These are phyloP conservation scores for Elmis aenea DNA, from an alignment of 2,888 invertebrate genomes.

Conservation along the genomic window DNA sequence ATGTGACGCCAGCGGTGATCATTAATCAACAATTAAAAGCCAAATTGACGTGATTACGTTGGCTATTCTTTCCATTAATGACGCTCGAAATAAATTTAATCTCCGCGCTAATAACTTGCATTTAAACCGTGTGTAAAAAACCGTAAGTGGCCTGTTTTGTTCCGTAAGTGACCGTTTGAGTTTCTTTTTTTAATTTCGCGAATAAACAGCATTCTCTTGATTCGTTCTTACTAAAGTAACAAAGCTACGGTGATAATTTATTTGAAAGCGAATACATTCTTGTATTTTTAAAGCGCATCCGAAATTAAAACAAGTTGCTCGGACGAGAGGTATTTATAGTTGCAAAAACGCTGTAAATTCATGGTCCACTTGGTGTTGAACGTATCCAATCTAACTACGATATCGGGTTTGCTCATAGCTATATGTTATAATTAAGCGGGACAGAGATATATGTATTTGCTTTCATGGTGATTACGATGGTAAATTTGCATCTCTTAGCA, in stretches of 20 bases:
- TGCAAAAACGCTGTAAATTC: slow-evolving; percentile 23
- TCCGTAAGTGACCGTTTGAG: slow-evolving; percentile 8
- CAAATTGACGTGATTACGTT: slow-evolving; percentile 38
- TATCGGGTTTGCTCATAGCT: slow-evolving; percentile 15
- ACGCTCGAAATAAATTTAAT: slow-evolving; percentile 20
- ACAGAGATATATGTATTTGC: slow-evolving; percentile 13
- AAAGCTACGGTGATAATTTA: too few species aligned
- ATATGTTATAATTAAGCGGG: slow-evolving; percentile 19
- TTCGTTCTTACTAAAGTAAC: too few species aligned
- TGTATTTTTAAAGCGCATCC: neutral
- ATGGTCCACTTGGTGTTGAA: slow-evolving; percentile 20
- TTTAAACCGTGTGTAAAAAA: slow-evolving; percentile 8
- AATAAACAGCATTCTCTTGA: too few species aligned
- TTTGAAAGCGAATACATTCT: neutral
- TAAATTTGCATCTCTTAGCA: too few species aligned
- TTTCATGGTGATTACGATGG: too few species aligned
- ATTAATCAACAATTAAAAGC: slow-evolving; percentile 43
- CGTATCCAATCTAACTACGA: slow-evolving; percentile 23
- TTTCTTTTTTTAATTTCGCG: too few species aligned
- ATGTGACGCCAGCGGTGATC: slow-evolving; percentile 36
- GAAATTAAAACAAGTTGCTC: neutral
- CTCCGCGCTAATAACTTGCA: slow-evolving; percentile 9
- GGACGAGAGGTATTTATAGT: neutral
- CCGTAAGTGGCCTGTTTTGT: slow-evolving; percentile 12
- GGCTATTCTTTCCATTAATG: slow-evolving; percentile 32